These are phyloP conservation scores for Pangasius mekongensis DNA, from an alignment of 2,797 vertebrate species.

Conservation along the genomic window DNA sequence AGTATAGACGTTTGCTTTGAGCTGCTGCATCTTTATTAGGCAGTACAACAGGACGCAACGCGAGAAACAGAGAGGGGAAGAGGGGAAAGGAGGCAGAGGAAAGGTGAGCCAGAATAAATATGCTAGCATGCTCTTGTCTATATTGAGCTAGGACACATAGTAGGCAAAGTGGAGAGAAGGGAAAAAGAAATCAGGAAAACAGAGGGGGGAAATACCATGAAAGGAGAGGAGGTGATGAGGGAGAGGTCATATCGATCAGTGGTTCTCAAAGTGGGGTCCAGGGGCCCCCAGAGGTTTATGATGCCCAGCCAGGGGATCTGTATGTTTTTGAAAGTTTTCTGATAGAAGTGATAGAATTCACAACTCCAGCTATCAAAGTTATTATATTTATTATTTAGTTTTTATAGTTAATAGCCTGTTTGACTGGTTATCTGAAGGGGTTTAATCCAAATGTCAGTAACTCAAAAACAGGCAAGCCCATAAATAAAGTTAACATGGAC, in stretches of 20 bases:
- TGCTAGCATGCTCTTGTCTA: slow-evolving; percentile 2
- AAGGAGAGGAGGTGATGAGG: slow-evolving; percentile 57
- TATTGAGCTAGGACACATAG: not conserved
- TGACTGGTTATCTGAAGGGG: not conserved
- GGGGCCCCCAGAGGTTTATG: not conserved
- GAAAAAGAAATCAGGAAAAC: slow-evolving; percentile 62
- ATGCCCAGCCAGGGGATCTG: not conserved
- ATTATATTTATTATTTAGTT: not conserved
- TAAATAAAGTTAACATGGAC: slow-evolving; percentile 3
- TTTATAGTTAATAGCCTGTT: not conserved
- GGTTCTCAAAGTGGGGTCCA: not conserved
- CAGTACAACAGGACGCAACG: slow-evolving; percentile 29
- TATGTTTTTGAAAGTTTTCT: not conserved
- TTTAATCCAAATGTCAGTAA: not conserved
- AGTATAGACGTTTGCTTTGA: slow-evolving; percentile 44
- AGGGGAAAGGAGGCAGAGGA: slow-evolving; percentile 51
- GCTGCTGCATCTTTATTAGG: slow-evolving; percentile 49
- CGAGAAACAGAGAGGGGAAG: slow-evolving; percentile 7
- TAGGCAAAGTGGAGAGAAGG: not conserved
- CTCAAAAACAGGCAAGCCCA: not conserved
- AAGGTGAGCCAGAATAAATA: slow-evolving; percentile 62
- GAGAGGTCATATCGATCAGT: not conserved
- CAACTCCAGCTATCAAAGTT: not conserved
- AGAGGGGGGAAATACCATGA: slow-evolving; percentile 47
- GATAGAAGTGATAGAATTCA: not conserved